Evolutionary conservation across 1,140 invertebrate species (phyloP).

Genomic region (Trinorchestia longiramus): DNA sequence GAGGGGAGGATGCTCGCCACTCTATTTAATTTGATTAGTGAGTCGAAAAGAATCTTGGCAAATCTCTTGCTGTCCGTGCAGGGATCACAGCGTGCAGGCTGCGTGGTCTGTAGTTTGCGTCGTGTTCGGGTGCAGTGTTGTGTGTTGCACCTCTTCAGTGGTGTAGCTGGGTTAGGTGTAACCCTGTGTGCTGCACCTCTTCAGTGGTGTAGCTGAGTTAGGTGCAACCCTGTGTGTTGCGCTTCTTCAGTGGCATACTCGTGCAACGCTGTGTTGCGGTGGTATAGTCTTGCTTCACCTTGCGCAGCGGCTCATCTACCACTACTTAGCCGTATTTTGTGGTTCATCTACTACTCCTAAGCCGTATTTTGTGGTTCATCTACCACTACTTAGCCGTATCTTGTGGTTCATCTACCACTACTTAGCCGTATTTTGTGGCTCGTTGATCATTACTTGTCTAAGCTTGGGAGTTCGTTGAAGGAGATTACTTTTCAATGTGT

Average conservation of each 20-base stretch:
- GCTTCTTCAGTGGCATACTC: no score
- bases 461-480: neutral
- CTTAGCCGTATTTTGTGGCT: neutral
- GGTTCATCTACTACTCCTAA: no score
- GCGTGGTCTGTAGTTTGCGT: neutral
- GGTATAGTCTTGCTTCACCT: no score
- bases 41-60: slow-evolving; percentile 17
- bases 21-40: slow-evolving; percentile 29
- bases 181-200: no score
- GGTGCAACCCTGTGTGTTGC: no score
- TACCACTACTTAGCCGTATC: neutral
- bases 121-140: neutral
- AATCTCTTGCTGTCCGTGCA: neutral
- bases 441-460: neutral
- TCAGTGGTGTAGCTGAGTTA: no score
- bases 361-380: neutral
- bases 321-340: no score
- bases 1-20: neutral
- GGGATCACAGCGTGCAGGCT: neutral
- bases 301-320: no score
- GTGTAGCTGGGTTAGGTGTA: no score
- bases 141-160: neutral
- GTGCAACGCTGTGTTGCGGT: no score
- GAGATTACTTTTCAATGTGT: neutral
- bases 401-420: neutral